Evolutionary conservation across 2,797 vertebrate genomes (phyloP).

Genomic region (Rhynchotus rufescens): DNA sequence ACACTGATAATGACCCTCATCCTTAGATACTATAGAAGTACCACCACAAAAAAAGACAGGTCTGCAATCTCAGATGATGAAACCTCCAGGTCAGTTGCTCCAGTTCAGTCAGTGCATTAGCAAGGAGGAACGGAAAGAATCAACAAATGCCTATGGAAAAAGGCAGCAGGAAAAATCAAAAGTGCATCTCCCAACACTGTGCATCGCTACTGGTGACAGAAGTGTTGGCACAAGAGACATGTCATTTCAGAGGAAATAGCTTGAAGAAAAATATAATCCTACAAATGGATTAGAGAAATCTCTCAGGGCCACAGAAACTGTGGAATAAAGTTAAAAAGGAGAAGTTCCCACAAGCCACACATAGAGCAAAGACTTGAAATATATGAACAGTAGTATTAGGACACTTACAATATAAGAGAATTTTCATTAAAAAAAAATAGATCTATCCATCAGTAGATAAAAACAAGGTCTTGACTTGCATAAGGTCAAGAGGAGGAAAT

Average conservation of each 20-base stretch:
- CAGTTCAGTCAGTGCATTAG: not conserved
- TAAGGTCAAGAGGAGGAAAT: conserved; percentile 43
- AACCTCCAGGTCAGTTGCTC: conserved; percentile 42
- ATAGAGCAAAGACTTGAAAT: not conserved
- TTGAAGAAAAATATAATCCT: conserved; percentile 56
- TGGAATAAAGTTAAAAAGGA: conserved; percentile 43
- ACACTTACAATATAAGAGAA: conserved; percentile 35
- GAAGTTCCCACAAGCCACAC: not conserved
- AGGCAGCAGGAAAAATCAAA: not conserved
- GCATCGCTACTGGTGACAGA: conserved; percentile 36
- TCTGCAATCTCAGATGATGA: conserved; percentile 39
- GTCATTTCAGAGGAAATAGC: conserved; percentile 33
- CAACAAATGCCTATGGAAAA: conserved; percentile 14
- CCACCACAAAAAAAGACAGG: conserved; percentile 27
- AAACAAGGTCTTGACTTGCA: conserved; percentile 44
- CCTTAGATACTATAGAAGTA: not conserved
- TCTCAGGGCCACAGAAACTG: conserved; percentile 8
- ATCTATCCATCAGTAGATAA: conserved; percentile 37
- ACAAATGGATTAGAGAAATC: conserved; percentile 57
- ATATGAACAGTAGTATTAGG: not conserved
- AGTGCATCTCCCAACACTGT: not conserved
- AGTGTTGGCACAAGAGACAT: conserved; percentile 42
- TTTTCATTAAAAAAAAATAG: not conserved
- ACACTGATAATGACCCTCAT: conserved; percentile 33
- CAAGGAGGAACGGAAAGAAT: not conserved